Evolutionary conservation across 2,797 vertebrate species (phyloP).

Genomic region (Babyrousa celebensis): DNA sequence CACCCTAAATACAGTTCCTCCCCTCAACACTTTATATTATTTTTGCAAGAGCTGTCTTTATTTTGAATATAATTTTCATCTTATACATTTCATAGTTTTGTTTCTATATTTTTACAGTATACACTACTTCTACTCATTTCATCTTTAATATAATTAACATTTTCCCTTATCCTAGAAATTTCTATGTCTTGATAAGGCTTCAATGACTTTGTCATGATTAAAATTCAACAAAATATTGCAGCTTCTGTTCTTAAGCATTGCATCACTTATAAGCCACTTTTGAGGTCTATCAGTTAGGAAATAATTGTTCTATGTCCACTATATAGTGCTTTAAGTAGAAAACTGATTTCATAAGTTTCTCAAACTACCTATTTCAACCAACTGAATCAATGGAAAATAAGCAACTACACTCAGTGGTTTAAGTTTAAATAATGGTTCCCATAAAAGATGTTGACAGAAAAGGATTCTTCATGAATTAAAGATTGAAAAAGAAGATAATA

Average conservation of each 20-base stretch:
- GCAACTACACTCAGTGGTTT: not conserved
- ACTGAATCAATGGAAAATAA: slow-evolving; percentile 55
- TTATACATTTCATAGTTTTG: slow-evolving; percentile 4
- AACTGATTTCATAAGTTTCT: slow-evolving; percentile 24
- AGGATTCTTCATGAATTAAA: not conserved
- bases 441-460: not conserved
- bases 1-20: not conserved
- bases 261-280: slow-evolving; percentile 48
- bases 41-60: not conserved
- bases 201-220: slow-evolving; percentile 43
- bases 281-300: slow-evolving; percentile 40
- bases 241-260: slow-evolving; percentile 17
- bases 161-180: slow-evolving; percentile 12
- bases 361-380: slow-evolving; percentile 23
- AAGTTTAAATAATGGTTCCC: slow-evolving; percentile 9
- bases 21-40: not conserved
- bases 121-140: not conserved
- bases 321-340: slow-evolving; percentile 20
- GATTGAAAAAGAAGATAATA: slow-evolving; percentile 25
- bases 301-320: not conserved
- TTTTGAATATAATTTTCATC: not conserved
- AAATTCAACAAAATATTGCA: not conserved
- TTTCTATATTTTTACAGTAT: slow-evolving; percentile 24
- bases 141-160: slow-evolving; percentile 13
- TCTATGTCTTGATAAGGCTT: slow-evolving; percentile 22